Base-by-base conservation (phyloP, 2,113 vertebrate genomes). In the Perca flavescens region DNA sequence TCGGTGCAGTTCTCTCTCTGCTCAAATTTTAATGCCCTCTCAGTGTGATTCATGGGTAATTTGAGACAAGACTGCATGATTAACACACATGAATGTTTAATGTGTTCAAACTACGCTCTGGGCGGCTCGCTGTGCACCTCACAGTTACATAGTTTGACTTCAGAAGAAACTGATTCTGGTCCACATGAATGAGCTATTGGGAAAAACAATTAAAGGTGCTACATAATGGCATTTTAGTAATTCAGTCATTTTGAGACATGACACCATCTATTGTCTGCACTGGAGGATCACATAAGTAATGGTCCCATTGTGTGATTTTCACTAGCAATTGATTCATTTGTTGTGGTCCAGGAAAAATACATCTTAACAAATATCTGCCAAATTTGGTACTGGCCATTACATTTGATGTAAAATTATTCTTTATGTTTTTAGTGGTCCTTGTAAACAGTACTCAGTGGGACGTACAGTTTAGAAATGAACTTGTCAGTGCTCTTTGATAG, bases 61-160 rank as follows among this genome's bases (percentile, higher is more conserved):
- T 80, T 83, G 61, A 85, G 76, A 80, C 66, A 68, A 84, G 82
- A 1, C 70, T 63, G 85, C 79, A 72, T 79, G 82, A 88, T 90
- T 90, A 90, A 83, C 47, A 0, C 0, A 10, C 73, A 78, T 86
- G 74, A 88, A 90, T 86, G 66, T 88, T 90, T 90, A 60, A 90
- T 81, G 80, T 49, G 46, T 66, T 66, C 78, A 88, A 88, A 80
- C 62, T 66, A 75, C 50, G 61, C 80, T 70, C 49, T 49, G 68
- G 76, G 67, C 6, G 21, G 63, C 77, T 69, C 11, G 34, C 40
- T 1, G 67, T 14, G 14, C 52, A 67, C 22, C 70, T 72, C 49
- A 22, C 54, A 6, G 46, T 43, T 77, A 61, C 53, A 69, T 68
- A 47, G 2, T 69, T 69, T 82, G 22, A 84, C 47, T 84, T 73